These are phyloP conservation scores for Phalera bucephala DNA, from an alignment of 2,888 invertebrate species.

Conservation along the genomic window DNA sequence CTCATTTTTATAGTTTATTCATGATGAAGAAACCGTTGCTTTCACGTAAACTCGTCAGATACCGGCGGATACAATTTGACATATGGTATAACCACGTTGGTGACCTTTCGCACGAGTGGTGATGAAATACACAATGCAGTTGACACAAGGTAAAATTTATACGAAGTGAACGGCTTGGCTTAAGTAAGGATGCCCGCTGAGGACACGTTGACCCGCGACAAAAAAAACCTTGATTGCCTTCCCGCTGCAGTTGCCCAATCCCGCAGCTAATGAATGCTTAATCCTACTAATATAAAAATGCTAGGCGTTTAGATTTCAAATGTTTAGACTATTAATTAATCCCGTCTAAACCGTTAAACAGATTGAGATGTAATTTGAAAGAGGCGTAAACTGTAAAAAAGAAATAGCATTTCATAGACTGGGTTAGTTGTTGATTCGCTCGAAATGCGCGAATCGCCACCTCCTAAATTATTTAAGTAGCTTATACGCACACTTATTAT, in stretches of 20 bases:
- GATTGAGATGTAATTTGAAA: too few species aligned
- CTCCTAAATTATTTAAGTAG: too few species aligned
- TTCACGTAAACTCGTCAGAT: slow-evolving; percentile 27
- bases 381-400: too few species aligned
- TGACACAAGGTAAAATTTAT: slow-evolving; percentile 71
- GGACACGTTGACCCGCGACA: slow-evolving; percentile 53
- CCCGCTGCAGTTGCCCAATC: slow-evolving; percentile 50
- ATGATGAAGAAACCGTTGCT: slow-evolving; percentile 32
- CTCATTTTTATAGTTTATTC: too few species aligned
- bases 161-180: slow-evolving; percentile 64
- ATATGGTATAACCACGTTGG: slow-evolving; percentile 39
- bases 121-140: slow-evolving; percentile 57
- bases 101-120: slow-evolving; percentile 50
- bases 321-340: too few species aligned
- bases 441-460: too few species aligned
- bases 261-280: slow-evolving; percentile 30
- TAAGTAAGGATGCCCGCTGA: slow-evolving; percentile 57
- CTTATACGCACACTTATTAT: too few species aligned
- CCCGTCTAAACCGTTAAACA: too few species aligned
- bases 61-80: slow-evolving; percentile 30
- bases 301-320: too few species aligned
- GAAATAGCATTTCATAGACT: too few species aligned
- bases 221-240: slow-evolving; percentile 54
- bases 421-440: too few species aligned
- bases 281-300: slow-evolving; percentile 32